These are phyloP conservation scores for Cyclopterus lumpus DNA, from an alignment of 2,797 vertebrate genomes.

Conservation along the genomic window DNA sequence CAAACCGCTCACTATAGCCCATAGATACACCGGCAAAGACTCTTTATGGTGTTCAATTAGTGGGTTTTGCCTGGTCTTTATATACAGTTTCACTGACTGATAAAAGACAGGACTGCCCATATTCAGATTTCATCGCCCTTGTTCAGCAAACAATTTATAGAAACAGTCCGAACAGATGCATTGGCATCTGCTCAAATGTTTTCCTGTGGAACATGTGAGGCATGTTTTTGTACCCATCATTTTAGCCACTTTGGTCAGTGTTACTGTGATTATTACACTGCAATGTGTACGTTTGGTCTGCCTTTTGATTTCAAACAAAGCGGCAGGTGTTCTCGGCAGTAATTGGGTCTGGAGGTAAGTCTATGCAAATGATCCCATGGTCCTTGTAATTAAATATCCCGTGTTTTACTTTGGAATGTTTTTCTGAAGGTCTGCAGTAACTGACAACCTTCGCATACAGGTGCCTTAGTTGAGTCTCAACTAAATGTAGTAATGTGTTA, in stretches of 20 bases:
- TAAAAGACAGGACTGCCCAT: neutral
- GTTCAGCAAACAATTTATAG: constrained; percentile 15
- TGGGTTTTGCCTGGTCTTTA: neutral
- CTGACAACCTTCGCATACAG: constrained; percentile 11
- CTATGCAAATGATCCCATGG: neutral
- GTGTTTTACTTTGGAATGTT: constrained; percentile 13
- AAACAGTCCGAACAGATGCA: neutral
- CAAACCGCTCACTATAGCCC: constrained; percentile 34
- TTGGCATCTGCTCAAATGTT: neutral
- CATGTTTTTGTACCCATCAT: constrained; percentile 32
- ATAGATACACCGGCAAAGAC: constrained; percentile 28
- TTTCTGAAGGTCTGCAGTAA: constrained; percentile 32
- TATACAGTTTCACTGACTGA: neutral
- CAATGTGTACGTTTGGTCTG: neutral
- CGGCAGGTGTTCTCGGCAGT: neutral
- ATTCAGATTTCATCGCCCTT: neutral
- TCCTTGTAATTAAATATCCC: neutral
- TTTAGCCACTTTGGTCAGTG: constrained; percentile 16
- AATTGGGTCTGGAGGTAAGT: constrained; percentile 20
- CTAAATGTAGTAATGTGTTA: constrained; percentile 27
- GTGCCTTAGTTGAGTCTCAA: constrained; percentile 38
- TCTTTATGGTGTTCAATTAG: constrained; percentile 2
- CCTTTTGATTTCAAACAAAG: constrained; percentile 9
- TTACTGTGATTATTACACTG: constrained; percentile 1
- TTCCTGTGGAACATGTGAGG: constrained; percentile 10